A percentile compares a stretch with the other conserved stretches of the same genome.
Conservation (phyloP, 64 coral and sea anemone species). For the Stylophora pistillata region DNA sequence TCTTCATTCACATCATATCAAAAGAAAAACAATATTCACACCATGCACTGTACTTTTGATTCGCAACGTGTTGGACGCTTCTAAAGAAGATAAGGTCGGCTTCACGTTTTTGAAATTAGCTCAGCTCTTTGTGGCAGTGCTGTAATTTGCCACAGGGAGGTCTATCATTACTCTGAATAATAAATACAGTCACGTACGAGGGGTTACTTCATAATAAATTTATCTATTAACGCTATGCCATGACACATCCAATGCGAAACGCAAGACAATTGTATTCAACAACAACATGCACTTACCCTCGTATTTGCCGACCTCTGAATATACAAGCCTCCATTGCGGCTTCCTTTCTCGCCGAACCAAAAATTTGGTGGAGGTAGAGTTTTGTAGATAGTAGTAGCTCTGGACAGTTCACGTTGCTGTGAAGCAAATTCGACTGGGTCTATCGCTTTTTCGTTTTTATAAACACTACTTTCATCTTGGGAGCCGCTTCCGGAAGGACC, state of each 20-base stretch:
- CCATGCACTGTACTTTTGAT: background rate
- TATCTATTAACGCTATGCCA: background rate
- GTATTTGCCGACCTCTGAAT: conserved; percentile 14
- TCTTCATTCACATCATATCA: background rate
- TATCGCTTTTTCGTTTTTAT: conserved; percentile 60
- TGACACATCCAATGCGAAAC: background rate
- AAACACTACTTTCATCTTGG: conserved; percentile 61
- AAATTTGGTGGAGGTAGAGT: conserved; percentile 14
- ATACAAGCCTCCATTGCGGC: conserved; percentile 12
- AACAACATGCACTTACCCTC: background rate
- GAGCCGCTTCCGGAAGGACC: conserved; percentile 38
- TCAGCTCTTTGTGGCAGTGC: background rate
- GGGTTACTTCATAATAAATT: background rate
- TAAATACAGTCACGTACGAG: conserved; percentile 46
- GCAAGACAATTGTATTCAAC: background rate
- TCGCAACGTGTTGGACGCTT: background rate
- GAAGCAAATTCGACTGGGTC: conserved; percentile 91
- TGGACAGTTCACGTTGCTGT: conserved; percentile 86
- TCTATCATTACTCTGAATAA: background rate
- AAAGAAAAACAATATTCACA: background rate
- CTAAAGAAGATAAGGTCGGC: background rate
- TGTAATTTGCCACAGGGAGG: background rate
- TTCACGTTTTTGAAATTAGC: background rate
- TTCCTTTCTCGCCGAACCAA: conserved; percentile 30
- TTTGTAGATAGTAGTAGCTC: conserved; percentile 24